Evolutionary conservation across 2,888 invertebrate species (phyloP), one percentile per base, ranked within the genome.

Genomic region (Sthenelais limicola): DNA sequence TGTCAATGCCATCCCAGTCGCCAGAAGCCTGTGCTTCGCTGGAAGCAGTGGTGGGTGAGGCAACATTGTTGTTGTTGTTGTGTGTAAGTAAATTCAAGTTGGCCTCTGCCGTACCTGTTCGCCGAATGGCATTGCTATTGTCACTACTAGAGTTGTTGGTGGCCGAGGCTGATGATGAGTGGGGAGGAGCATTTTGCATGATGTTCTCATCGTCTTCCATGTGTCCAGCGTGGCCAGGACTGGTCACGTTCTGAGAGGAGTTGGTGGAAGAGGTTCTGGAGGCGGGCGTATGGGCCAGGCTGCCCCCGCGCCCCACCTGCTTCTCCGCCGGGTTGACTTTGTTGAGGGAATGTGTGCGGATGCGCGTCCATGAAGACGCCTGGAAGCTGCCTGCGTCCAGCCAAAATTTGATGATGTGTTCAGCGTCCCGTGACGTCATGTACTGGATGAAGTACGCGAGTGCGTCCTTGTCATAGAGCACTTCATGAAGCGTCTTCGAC

Each of bases 391-490:
- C 87, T 5, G 88, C 88, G 79, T 89, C 89, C 71, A 89, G 82
- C 88, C 89, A 90, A 80, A 90, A 90, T 75, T 88, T 86, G 72
- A 90, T 83, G 43, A 88, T 78, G 70, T 87, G 83, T 73, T 92
- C 92, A 1, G 84, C 81, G 56, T 80, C 82, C 77, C 91, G 90
- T n/a, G 92, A 90, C 82, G 95, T 94, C 91, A 97, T 91, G 87
- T 92, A 97, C 82, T 95, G 94, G 71, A 94, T 91, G 86, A 96
- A 94, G 88, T 94, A 94, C 58, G 92, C 92, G 32, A 96, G 89
- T 72, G 94, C 94, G 84, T 92, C 92, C 85, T 93, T 93, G 87
- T 95, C 94, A 32, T 90, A 88, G 21, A 97, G 89, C 78, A 94
- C 92, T 82, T 95, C 93, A 74, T 90, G 88, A 74, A 96, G 89